phyloP scores from a whole-genome alignment of 2,113 vertebrate genomes.

The Phyllopteryx taeniolatus region DNA sequence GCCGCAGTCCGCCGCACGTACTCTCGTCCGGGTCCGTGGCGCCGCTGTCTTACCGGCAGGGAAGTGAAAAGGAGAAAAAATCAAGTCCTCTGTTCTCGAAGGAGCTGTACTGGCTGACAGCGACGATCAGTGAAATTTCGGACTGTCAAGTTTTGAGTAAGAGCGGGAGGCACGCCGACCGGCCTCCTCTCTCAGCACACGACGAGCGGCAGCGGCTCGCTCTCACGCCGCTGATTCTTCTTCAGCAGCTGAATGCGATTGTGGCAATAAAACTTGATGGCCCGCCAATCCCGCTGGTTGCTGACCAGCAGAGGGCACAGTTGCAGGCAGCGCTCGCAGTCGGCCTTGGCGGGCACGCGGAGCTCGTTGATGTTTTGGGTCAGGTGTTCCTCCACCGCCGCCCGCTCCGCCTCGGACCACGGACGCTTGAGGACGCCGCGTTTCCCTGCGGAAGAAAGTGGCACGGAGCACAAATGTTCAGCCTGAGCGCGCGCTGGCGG shows the following conservation, averaged over 20 bases:
- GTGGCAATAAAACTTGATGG: conserved; percentile 79
- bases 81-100: conserved; percentile 17
- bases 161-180: conserved; percentile 12
- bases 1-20: conserved; percentile 11
- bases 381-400: conserved; percentile 76
- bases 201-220: conserved; percentile 52
- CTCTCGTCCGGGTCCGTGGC: conserved; percentile 1
- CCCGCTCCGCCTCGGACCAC: conserved; percentile 74
- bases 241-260: conserved; percentile 78
- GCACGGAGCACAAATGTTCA: conserved; percentile 7
- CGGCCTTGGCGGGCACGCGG: conserved; percentile 75
- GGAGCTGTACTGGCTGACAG: no score
- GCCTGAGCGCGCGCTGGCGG: background rate
- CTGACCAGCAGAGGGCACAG: conserved; percentile 76
- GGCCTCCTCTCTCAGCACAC: conserved; percentile 60
- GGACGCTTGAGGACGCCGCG: conserved; percentile 78
- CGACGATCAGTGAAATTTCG: conserved; percentile 27
- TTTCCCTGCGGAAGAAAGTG: conserved; percentile 60
- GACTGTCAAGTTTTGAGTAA: conserved; percentile 34
- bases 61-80: conserved; percentile 11
- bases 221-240: conserved; percentile 72
- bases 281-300: conserved; percentile 79
- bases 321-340: conserved; percentile 78
- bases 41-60: conserved; percentile 8
- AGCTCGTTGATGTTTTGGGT: conserved; percentile 74